Conservation (phyloP, 2,113 vertebrate species). For the Anseranas semipalmata region DNA sequence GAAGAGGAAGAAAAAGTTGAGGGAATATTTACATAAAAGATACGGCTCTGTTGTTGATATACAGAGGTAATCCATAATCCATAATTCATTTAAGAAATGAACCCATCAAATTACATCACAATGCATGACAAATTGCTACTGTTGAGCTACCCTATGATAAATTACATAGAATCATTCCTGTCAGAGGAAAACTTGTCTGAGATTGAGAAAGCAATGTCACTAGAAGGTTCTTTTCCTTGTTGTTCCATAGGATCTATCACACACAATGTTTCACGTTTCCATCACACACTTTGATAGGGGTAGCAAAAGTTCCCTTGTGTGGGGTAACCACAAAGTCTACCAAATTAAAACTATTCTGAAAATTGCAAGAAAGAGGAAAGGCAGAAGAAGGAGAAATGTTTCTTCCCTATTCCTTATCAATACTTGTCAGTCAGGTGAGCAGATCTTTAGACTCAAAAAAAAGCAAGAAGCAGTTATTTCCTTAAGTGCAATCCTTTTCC, state of each 20-base stretch:
- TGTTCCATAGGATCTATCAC: conserved; percentile 25
- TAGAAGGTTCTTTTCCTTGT: conserved; percentile 55
- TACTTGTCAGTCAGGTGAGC: conserved; percentile 48
- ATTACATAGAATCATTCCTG: conserved; percentile 55
- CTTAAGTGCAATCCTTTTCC: neutral
- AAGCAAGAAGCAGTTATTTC: conserved; percentile 14
- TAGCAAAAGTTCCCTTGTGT: neutral
- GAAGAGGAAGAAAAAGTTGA: conserved; percentile 68
- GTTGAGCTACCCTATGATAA: conserved; percentile 49
- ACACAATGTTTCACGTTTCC: neutral
- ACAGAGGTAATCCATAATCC: conserved; percentile 74
- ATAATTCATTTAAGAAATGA: conserved; percentile 73
- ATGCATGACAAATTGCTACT: conserved; percentile 58
- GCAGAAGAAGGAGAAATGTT: neutral
- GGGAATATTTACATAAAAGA: conserved; percentile 73
- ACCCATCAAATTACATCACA: conserved; percentile 70
- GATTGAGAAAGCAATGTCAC: conserved; percentile 25
- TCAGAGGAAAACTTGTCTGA: conserved; percentile 48
- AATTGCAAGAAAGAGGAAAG: neutral
- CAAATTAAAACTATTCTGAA: neutral
- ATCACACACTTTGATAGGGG: neutral
- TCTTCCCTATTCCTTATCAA: conserved; percentile 26
- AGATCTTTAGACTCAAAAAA: neutral
- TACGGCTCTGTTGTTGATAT: conserved; percentile 65
- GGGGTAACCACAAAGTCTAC: neutral